phyloP scores from a whole-genome alignment of 92 coral and sea anemone species.

The Paragorgia papillata region DNA sequence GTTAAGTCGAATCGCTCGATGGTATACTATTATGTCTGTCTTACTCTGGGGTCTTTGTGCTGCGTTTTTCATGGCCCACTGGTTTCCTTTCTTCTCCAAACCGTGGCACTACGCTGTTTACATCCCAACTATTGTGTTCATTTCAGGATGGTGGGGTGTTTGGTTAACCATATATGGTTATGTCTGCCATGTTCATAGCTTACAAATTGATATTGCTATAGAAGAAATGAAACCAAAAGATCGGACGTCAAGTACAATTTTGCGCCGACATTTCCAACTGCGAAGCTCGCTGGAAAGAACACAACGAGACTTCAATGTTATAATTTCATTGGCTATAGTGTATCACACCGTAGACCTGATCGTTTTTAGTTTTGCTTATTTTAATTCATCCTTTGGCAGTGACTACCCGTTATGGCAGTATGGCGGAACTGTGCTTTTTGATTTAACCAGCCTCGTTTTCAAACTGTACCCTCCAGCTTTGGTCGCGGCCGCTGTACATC shows the following conservation, averaged over 20 bases:
- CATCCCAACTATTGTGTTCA: conserved; percentile 37
- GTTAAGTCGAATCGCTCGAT: conserved; percentile 38
- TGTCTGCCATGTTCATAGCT: conserved; percentile 66
- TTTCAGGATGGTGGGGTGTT: conserved; percentile 65
- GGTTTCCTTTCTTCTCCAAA: conserved; percentile 65
- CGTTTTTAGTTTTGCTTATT: conserved; percentile 71
- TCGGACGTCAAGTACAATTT: conserved; percentile 37
- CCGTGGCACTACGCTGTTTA: conserved; percentile 60
- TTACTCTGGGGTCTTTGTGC: conserved; percentile 54
- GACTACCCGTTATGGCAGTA: conserved; percentile 66
- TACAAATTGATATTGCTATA: conserved; percentile 56
- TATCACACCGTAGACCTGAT: conserved; percentile 63
- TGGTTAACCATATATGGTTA: conserved; percentile 70
- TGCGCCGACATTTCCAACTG: conserved; percentile 46
- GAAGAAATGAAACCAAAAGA: conserved; percentile 50
- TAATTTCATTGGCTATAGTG: conserved; percentile 65
- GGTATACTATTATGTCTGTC: conserved; percentile 52
- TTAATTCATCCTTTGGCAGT: conserved; percentile 60
- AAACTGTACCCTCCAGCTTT: conserved; percentile 40
- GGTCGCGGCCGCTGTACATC: conserved; percentile 38
- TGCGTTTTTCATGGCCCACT: conserved; percentile 61
- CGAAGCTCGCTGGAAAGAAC: conserved; percentile 58
- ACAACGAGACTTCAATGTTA: conserved; percentile 58
- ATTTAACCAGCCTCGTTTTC: conserved; percentile 52
- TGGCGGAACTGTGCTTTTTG: conserved; percentile 60